phyloP scores from a whole-genome alignment of 2,888 invertebrate species.

The Ichneumoninae sp. region DNA sequence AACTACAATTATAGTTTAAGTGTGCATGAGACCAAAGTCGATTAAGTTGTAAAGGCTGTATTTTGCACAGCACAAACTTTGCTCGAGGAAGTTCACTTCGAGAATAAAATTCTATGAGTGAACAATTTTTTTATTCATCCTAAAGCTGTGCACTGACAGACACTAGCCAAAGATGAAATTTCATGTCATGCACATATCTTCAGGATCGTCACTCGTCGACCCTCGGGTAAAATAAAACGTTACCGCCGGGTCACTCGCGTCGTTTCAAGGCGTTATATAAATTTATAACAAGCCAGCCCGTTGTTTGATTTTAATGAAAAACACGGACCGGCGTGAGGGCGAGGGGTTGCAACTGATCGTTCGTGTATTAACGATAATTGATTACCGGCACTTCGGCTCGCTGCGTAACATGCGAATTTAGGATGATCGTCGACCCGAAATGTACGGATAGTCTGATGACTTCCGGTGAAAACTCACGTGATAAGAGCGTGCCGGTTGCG shows the following conservation, averaged over 20 bases:
- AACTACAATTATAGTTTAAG: no score
- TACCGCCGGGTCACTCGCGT: background rate
- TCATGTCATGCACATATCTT: no score
- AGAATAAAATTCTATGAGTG: no score
- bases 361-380: background rate
- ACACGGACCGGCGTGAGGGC: background rate
- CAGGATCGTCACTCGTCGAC: no score
- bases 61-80: no score
- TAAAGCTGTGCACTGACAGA: no score
- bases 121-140: no score
- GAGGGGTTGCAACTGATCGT: background rate
- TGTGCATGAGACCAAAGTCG: no score
- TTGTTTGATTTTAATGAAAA: background rate
- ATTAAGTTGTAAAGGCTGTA: no score
- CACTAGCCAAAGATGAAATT: no score
- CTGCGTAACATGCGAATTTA: background rate
- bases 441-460: background rate
- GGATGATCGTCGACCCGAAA: background rate
- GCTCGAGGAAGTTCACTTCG: no score
- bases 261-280: background rate
- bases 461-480: constrained; percentile 56
- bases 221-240: background rate
- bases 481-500: constrained; percentile 34
- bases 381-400: background rate
- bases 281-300: background rate